Evolutionary conservation across 2,888 invertebrate genomes (phyloP), one percentile per base, ranked within the genome.

Genomic region (Melikaiella ostensackeni): DNA sequence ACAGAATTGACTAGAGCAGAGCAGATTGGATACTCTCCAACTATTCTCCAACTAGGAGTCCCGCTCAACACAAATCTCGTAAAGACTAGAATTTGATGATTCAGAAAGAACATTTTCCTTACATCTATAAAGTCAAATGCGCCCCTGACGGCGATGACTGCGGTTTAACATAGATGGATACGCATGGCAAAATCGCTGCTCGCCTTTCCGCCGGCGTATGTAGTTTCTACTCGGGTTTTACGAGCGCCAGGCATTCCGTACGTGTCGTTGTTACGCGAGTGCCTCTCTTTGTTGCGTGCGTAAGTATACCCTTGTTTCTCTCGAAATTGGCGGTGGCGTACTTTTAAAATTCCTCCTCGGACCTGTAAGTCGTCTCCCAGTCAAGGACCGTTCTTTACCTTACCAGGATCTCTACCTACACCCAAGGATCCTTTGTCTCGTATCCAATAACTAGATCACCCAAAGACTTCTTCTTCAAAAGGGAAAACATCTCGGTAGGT

Each of bases 231-330:
- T 50, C 50, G 19, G 59, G 63, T 80, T 80, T 80, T 80, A 80
- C 75, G 80, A 80, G 77, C 78, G 77, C 59, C 74, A 46, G 66
- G 79, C 77, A 79, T 80, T 79, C 80, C 80, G 75, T 79, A 79
- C 80, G 79, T 81, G 80, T 81, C 80, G 80, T 77, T 81, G 80
- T 76, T 79, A 70, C 50, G 75, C 75, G 75, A 55, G 35, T 50
- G 24, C 64, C 42, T 55, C 76, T 77, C 77, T 80, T 80, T 79
- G 77, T 80, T 79, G 78, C 77, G 66, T 79, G 63, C 80, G 75
- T 80, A 80, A 80, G 77, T 80, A 79, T 75, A 80, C 66, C 80
- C 70, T 74, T 79, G 63, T 78, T 75, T 66, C 80, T 61, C 74
- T 74, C 74, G 79, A 79, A 80, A 80, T 80, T 80, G 80, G 75